Evolutionary conservation across 2,888 invertebrate genomes (phyloP), one percentile per base, ranked within the genome.

Genomic region (Palloptera scutellata): DNA sequence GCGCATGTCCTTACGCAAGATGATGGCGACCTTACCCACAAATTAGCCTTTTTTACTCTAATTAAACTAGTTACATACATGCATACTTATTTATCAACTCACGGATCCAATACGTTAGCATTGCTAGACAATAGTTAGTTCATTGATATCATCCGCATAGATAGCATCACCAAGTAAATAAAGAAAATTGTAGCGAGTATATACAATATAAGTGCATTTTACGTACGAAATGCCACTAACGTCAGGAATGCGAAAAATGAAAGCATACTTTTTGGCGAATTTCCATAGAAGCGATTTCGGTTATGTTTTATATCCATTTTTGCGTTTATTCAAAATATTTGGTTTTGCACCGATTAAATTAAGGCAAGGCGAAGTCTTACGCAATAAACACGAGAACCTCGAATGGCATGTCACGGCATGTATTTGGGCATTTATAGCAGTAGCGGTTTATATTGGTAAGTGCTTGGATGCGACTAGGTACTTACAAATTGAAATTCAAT

Each of bases 281-380:
- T 72, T 70, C 67, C 48, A 60, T n/a, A 69, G 67, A 59, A 66
- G 61, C 55, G 69, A 74, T 13, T 71, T 75, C 11, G 69, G 63
- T 5, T 80, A 77, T 62, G 73, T 77, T 8, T 70, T 76, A 17
- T 77, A 75, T 74, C 79, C 79, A 30, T 77, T 79, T 72, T 73
- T 74, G 54, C 74, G 76, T 19, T 72, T 78, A 13, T 78, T 74
- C 41, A 77, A 78, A 72, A 13, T 74, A 10, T 73, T 75, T 59
- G 78, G 77, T 0, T 75, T 78, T 40, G 70, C 71, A 61, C 79
- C 79, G 4, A 75, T 83, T 51, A 66, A 70, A 68, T 68, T 76
- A 55, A 52, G 67, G 17, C 58, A 68, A 10, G 61, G 48, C 13
- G 61, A 63, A 1, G n/a, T 70, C 48, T 62, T 74, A 12, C 64